These are phyloP conservation scores for Tethea ocularis DNA, from an alignment of 2,888 invertebrate genomes.

Conservation along the genomic window DNA sequence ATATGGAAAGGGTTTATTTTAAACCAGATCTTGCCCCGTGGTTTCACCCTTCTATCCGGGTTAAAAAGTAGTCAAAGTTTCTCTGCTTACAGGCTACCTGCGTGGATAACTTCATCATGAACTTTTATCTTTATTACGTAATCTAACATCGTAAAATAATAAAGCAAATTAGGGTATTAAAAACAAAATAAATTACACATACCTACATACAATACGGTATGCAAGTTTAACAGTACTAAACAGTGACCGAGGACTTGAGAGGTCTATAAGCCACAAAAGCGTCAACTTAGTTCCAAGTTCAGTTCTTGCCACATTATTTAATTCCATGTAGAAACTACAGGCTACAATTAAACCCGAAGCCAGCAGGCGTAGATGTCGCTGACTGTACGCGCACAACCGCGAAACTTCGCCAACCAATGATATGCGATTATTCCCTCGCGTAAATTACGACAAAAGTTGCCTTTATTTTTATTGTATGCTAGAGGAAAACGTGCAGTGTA, in stretches of 20 bases:
- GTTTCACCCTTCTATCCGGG: not conserved
- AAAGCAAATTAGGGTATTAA: not conserved
- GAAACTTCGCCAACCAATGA: conserved; percentile 18
- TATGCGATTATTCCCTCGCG: conserved; percentile 55
- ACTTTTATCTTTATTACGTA: too few species aligned
- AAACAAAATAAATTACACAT: too few species aligned
- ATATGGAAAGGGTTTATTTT: not conserved
- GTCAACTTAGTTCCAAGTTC: not conserved
- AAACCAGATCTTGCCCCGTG: too few species aligned
- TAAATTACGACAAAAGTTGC: conserved; percentile 48
- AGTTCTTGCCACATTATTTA: conserved; percentile 21
- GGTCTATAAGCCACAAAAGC: too few species aligned
- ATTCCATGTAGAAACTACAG: conserved; percentile 31
- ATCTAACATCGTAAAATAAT: not conserved
- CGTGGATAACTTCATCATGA: too few species aligned
- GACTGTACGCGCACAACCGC: conserved; percentile 34
- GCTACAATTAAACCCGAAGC: conserved; percentile 57
- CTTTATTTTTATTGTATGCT: conserved; percentile 44
- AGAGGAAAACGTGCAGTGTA: not conserved
- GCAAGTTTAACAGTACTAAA: too few species aligned
- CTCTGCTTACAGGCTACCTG: too few species aligned
- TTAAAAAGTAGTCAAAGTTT: too few species aligned
- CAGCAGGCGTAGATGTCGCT: conserved; percentile 52
- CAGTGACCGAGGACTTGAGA: too few species aligned
- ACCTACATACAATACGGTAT: too few species aligned